Percentiles rank a stretch among this genome's conserved stretches.
phyloP scores from a whole-genome alignment of 2,113 vertebrate species.

The Passer domesticus region DNA sequence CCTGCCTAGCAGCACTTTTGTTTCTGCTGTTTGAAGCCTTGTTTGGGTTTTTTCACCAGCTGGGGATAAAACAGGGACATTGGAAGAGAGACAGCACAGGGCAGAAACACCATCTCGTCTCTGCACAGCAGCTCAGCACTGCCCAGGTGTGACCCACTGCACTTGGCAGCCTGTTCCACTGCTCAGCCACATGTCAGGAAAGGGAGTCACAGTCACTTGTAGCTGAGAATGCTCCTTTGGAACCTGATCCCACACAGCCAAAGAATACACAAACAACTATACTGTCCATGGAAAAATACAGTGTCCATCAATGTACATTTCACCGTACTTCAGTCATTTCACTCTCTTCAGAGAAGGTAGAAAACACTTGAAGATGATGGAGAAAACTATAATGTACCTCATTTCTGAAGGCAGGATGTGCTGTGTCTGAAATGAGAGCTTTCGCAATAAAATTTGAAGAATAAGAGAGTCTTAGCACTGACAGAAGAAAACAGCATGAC shows the following conservation, averaged over 20 bases:
- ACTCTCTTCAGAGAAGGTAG: background rate
- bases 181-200: background rate
- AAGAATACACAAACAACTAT: background rate
- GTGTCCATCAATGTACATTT: background rate
- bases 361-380: background rate
- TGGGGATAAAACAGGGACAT: background rate
- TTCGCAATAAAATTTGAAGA: background rate
- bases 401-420: background rate
- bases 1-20: background rate
- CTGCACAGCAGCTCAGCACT: background rate
- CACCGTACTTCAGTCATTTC: background rate
- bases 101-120: background rate
- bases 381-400: background rate
- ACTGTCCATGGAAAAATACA: background rate
- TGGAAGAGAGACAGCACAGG: background rate
- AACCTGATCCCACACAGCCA: background rate
- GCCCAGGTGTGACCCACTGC: background rate
- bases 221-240: background rate
- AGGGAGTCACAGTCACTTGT: rapidly evolving
- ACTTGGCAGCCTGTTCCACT: background rate
- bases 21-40: background rate
- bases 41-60: background rate
- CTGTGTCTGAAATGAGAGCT: background rate
- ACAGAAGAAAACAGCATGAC: background rate
- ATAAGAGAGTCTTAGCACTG: background rate